A percentile compares a stretch with the other conserved stretches of the same genome.
phyloP scores from a whole-genome alignment of 2,888 invertebrate species.

The Andrena hattorfiana region DNA sequence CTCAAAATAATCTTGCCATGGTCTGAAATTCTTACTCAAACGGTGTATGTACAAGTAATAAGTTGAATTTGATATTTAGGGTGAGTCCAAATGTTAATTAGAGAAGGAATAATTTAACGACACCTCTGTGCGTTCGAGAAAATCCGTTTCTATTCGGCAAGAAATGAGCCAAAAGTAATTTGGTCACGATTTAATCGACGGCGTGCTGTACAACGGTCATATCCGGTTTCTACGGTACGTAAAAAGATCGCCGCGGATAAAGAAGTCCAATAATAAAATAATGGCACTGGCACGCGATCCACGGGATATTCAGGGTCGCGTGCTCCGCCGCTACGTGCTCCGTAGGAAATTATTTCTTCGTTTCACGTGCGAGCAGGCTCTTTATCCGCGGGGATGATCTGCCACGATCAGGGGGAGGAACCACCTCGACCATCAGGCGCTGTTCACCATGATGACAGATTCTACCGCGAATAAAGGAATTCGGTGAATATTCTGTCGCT shows the following conservation, averaged over 20 bases:
- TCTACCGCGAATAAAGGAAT: conserved; percentile 36
- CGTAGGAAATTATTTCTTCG: conserved; percentile 64
- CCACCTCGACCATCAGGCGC: conserved; percentile 20
- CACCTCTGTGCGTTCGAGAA: neutral
- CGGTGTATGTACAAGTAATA: no score
- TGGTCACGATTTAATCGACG: conserved; percentile 54
- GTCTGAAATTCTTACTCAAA: no score
- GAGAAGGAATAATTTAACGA: no score
- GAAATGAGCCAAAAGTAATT: neutral
- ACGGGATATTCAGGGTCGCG: conserved; percentile 54
- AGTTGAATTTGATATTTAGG: no score
- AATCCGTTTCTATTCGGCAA: neutral
- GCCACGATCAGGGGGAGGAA: conserved; percentile 33
- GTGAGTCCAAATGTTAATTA: no score
- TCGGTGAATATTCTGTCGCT: neutral
- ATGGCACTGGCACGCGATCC: conserved; percentile 65
- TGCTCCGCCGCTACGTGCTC: conserved; percentile 35
- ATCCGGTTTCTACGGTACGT: conserved; percentile 66
- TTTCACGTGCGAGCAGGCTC: conserved; percentile 52
- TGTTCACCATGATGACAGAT: conserved; percentile 47
- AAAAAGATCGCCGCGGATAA: conserved; percentile 67
- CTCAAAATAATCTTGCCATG: no score
- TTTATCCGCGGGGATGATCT: conserved; percentile 51
- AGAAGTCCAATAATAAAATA: conserved; percentile 70
- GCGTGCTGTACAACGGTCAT: conserved; percentile 52